Evolutionary conservation across 2,888 invertebrate genomes (phyloP).

Genomic region (Ophioninae sp.): DNA sequence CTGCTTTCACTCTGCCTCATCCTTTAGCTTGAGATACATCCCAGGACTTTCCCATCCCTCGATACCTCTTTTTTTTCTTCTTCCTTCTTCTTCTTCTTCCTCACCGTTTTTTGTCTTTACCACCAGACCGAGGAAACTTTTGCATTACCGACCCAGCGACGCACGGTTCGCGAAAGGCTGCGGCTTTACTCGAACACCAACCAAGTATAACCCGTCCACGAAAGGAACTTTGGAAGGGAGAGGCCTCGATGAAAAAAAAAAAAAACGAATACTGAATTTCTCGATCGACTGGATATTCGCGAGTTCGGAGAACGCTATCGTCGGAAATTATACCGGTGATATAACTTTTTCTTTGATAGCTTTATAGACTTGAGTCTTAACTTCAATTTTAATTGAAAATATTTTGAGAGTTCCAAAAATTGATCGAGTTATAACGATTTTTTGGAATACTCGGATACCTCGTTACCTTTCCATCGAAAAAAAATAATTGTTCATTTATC

Average conservation of each 20-base stretch:
- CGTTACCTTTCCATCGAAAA: too few relatives aligned
- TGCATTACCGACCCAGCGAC: constrained; percentile 11
- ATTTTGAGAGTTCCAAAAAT: too few relatives aligned
- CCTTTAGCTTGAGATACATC: not conserved
- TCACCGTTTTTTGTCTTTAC: not conserved
- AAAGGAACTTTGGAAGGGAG: not conserved
- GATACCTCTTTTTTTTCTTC: not conserved
- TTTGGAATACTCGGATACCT: too few relatives aligned
- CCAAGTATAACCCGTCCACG: not conserved
- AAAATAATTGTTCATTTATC: too few relatives aligned
- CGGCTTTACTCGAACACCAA: not conserved
- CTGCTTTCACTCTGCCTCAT: not conserved
- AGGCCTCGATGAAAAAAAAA: not conserved
- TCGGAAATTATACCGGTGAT: not conserved
- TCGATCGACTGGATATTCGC: not conserved
- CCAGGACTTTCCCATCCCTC: not conserved
- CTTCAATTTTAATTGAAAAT: too few relatives aligned
- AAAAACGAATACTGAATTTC: not conserved
- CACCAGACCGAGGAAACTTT: constrained; percentile 6
- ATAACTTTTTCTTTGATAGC: not conserved
- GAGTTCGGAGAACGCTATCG: not conserved
- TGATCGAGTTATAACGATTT: too few relatives aligned
- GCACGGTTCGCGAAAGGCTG: not conserved
- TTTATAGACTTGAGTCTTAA: not conserved
- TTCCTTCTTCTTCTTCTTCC: not conserved